A percentile compares a stretch with the other conserved stretches of the same genome.
These are phyloP conservation scores for Aplysia californica DNA, from an alignment of 1,140 invertebrate genomes.

Conservation along the genomic window DNA sequence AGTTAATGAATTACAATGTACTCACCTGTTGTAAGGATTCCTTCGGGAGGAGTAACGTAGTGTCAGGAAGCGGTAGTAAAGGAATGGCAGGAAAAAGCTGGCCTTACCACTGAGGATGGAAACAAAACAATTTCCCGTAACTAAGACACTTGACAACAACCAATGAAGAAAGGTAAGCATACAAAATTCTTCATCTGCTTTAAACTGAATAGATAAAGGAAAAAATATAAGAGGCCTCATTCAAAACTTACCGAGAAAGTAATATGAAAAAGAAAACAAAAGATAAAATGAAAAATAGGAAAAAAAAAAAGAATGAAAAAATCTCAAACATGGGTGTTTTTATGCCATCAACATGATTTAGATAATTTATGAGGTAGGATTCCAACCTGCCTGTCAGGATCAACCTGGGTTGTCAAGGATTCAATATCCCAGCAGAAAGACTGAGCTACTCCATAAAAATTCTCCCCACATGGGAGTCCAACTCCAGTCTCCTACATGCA, in stretches of 20 bases:
- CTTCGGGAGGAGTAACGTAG: slow-evolving; percentile 90
- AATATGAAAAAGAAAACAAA: not conserved
- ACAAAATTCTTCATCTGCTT: not conserved
- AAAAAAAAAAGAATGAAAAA: too few relatives aligned
- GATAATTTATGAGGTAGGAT: too few relatives aligned
- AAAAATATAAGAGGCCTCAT: not conserved
- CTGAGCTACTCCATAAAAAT: too few relatives aligned
- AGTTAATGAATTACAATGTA: not conserved
- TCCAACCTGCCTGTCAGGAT: too few relatives aligned
- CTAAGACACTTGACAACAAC: not conserved
- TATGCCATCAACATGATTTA: too few relatives aligned
- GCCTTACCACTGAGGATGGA: slow-evolving; percentile 81
- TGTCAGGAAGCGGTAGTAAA: slow-evolving; percentile 95
- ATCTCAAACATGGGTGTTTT: too few relatives aligned
- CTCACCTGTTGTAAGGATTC: slow-evolving; percentile 87
- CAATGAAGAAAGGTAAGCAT: not conserved
- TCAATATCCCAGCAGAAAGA: too few relatives aligned
- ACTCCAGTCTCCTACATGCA: too few relatives aligned
- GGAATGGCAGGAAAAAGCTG: slow-evolving; percentile 87
- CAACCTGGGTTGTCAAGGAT: too few relatives aligned
- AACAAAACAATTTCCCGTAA: slow-evolving; percentile 16
- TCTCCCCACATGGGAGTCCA: too few relatives aligned
- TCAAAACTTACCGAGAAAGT: not conserved
- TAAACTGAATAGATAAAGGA: not conserved
- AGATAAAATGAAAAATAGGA: too few relatives aligned